Percentiles rank a stretch among this genome's conserved stretches.
Evolutionary conservation across 2,797 vertebrate genomes (phyloP).

Genomic region (Pangasius macronema): DNA sequence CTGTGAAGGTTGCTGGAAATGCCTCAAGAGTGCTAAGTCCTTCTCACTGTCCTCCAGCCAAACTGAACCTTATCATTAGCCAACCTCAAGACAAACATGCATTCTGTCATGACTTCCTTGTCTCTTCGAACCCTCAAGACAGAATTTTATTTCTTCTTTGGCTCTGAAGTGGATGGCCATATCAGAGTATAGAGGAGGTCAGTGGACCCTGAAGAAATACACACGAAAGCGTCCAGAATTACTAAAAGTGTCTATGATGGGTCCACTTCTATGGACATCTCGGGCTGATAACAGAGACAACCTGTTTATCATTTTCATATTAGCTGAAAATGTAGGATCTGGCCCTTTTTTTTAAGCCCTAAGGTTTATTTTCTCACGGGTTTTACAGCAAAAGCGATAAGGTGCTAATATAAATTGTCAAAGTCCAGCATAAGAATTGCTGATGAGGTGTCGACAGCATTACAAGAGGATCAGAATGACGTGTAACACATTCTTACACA

Average conservation of each 20-base stretch:
- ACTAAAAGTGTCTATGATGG: not conserved
- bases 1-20: constrained; percentile 20
- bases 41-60: constrained; percentile 15
- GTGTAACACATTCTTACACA: not conserved
- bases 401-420: constrained; percentile 15
- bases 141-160: constrained; percentile 2
- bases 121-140: constrained; percentile 5
- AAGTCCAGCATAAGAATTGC: not conserved
- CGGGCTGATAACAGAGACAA: not conserved
- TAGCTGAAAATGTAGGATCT: not conserved
- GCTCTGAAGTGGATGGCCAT: not conserved
- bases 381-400: not conserved
- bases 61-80: constrained; percentile 19
- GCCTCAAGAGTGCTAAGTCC: not conserved
- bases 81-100: constrained; percentile 23
- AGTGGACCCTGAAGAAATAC: not conserved
- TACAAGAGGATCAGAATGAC: constrained; percentile 22
- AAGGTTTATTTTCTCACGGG: not conserved
- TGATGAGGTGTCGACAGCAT: constrained; percentile 33
- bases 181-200: not conserved
- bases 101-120: constrained; percentile 36
- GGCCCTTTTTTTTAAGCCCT: not conserved
- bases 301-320: not conserved
- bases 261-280: not conserved
- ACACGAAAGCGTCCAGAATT: not conserved